A percentile compares a stretch with the other conserved stretches of the same genome.
Conservation (phyloP, 2,888 invertebrate species). For the Balanococcus diminutus region DNA sequence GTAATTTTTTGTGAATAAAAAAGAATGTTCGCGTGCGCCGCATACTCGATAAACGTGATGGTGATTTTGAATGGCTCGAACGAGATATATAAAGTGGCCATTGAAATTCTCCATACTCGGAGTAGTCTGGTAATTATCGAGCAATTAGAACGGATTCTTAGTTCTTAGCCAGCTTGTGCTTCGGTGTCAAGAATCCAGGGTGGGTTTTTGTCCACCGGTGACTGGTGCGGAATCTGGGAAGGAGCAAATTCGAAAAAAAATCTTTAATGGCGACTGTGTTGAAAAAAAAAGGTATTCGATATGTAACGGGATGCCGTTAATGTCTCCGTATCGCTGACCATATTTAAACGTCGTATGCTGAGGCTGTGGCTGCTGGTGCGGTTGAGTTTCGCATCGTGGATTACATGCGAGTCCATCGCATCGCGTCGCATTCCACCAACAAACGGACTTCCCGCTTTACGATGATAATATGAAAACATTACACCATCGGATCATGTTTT, state of each 20-base stretch:
- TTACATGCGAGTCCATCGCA: background rate
- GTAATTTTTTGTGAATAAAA: background rate
- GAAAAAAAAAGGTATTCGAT: background rate
- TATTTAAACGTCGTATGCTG: background rate
- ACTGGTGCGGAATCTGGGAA: no score
- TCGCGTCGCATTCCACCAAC: conserved; percentile 4
- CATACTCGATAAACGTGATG: background rate
- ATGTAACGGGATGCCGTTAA: conserved; percentile 26
- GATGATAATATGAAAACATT: background rate
- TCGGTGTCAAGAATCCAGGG: no score
- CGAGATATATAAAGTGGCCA: no score
- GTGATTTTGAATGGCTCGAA: background rate
- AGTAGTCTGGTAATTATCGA: background rate
- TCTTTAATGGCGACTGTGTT: background rate
- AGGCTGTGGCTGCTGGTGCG: background rate
- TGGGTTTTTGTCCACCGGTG: no score
- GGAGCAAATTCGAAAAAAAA: background rate
- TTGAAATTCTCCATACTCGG: no score
- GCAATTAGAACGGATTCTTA: background rate
- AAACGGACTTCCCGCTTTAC: background rate
- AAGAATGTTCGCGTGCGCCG: conserved; percentile 35
- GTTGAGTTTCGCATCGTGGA: conserved; percentile 17
- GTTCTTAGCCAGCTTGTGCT: background rate
- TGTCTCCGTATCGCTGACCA: conserved; percentile 26
- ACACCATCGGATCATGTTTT: conserved; percentile 7